A percentile compares a stretch with the other conserved stretches of the same genome.
These are phyloP conservation scores for Chloroceryle aenea DNA, from an alignment of 2,113 vertebrate species.

Conservation along the genomic window DNA sequence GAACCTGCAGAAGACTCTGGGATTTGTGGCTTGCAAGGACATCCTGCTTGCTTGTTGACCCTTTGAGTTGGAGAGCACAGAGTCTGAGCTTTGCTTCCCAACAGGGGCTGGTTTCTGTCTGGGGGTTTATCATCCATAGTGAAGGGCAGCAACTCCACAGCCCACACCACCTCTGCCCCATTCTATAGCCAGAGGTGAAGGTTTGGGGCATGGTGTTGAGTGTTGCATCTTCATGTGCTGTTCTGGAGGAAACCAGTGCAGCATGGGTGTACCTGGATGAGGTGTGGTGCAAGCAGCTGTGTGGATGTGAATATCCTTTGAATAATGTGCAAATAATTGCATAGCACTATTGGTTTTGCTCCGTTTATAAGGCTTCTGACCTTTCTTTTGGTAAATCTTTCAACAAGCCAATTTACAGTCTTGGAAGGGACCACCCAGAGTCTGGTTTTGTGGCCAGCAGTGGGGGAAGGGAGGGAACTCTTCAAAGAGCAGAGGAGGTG, in stretches of 20 bases:
- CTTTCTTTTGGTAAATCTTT: conserved; percentile 47
- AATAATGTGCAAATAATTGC: background rate
- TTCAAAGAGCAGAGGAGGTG: conserved; percentile 2
- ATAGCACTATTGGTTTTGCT: background rate
- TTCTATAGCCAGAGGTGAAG: background rate
- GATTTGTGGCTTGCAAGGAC: background rate
- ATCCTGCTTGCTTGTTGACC: background rate
- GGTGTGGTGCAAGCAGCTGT: fast-evolving
- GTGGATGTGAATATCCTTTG: background rate
- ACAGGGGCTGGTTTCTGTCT: fast-evolving
- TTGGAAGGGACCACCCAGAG: conserved; percentile 53
- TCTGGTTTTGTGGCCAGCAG: background rate
- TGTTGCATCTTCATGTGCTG: background rate
- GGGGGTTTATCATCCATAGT: fast-evolving
- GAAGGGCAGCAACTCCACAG: background rate
- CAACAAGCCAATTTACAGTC: conserved; percentile 49
- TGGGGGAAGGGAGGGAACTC: background rate
- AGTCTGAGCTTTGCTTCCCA: background rate
- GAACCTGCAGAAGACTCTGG: background rate
- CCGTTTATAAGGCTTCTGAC: conserved; percentile 32
- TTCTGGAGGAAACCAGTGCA: background rate
- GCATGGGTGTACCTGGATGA: background rate
- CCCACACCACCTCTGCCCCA: fast-evolving
- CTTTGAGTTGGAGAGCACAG: fast-evolving
- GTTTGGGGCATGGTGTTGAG: background rate